These are phyloP conservation scores for Lutraria rhynchaena DNA, from an alignment of 1,140 invertebrate species.

Conservation along the genomic window DNA sequence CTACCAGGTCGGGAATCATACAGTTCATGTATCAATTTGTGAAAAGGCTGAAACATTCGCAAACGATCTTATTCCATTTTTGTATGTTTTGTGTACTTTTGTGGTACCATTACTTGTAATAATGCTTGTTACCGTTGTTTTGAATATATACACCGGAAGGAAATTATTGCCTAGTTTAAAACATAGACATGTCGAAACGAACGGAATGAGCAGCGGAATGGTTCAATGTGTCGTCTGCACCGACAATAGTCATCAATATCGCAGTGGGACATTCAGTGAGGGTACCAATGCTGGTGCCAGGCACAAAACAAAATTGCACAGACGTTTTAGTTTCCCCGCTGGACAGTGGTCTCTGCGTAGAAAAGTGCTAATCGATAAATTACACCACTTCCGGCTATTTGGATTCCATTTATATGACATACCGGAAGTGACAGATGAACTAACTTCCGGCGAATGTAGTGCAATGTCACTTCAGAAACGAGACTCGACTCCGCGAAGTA, in stretches of 20 bases:
- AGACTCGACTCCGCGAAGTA: not conserved
- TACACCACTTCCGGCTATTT: not conserved
- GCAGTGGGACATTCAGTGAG: not conserved
- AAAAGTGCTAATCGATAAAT: not conserved
- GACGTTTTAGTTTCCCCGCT: not conserved
- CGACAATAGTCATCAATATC: not conserved
- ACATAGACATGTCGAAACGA: not conserved
- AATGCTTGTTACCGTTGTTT: constrained; percentile 11
- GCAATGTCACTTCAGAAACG: not conserved
- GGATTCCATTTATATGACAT: not conserved
- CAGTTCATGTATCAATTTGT: constrained; percentile 20
- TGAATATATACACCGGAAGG: constrained; percentile 39
- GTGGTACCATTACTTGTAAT: constrained; percentile 23
- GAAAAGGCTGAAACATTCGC: constrained; percentile 37
- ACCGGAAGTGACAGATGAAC: not conserved
- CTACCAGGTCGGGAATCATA: not conserved
- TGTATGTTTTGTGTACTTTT: constrained; percentile 20
- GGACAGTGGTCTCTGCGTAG: not conserved
- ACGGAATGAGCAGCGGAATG: not conserved
- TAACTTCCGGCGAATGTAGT: no score
- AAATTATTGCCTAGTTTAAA: constrained; percentile 6
- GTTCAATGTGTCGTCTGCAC: not conserved
- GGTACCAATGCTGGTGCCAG: not conserved
- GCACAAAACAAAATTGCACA: not conserved
- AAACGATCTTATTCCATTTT: constrained; percentile 19